Conservation (phyloP, 2,888 invertebrate species). For the Pammene aurita region DNA sequence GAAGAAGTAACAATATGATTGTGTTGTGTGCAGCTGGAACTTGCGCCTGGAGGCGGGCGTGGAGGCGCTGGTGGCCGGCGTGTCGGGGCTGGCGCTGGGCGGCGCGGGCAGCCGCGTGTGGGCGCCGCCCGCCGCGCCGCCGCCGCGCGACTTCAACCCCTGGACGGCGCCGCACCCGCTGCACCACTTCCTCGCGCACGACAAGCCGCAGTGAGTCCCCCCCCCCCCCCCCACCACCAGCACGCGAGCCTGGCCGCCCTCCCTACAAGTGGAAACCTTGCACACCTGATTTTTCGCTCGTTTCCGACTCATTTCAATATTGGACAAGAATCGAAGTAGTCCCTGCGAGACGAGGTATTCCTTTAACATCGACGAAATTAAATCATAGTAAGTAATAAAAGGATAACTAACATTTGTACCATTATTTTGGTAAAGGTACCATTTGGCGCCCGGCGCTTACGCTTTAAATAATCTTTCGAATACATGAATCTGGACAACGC, state of each 20-base stretch:
- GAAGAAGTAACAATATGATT: neutral
- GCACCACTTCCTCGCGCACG: conserved; percentile 65
- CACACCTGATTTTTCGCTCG: too few species aligned
- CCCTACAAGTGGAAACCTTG: neutral
- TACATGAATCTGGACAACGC: too few species aligned
- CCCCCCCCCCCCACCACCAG: neutral
- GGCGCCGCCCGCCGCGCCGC: conserved; percentile 51
- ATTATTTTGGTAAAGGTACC: too few species aligned
- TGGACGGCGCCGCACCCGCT: conserved; percentile 75
- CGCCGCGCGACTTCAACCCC: conserved; percentile 67
- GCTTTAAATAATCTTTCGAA: too few species aligned
- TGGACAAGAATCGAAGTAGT: too few species aligned
- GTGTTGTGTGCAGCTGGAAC: conserved; percentile 55
- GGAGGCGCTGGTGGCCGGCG: conserved; percentile 55
- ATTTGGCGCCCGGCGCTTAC: too few species aligned
- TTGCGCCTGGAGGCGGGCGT: conserved; percentile 55
- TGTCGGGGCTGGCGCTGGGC: conserved; percentile 52
- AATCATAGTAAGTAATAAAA: too few species aligned
- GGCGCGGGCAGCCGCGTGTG: conserved; percentile 57
- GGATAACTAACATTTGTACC: too few species aligned
- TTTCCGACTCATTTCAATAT: too few species aligned
- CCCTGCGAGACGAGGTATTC: too few species aligned
- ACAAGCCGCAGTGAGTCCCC: conserved; percentile 59
- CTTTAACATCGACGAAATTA: too few species aligned
- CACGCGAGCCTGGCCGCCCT: too few species aligned